Evolutionary conservation across 1,140 invertebrate species (phyloP), one percentile per base, ranked within the genome.

Genomic region (Pseudomyrmex pallidus): DNA sequence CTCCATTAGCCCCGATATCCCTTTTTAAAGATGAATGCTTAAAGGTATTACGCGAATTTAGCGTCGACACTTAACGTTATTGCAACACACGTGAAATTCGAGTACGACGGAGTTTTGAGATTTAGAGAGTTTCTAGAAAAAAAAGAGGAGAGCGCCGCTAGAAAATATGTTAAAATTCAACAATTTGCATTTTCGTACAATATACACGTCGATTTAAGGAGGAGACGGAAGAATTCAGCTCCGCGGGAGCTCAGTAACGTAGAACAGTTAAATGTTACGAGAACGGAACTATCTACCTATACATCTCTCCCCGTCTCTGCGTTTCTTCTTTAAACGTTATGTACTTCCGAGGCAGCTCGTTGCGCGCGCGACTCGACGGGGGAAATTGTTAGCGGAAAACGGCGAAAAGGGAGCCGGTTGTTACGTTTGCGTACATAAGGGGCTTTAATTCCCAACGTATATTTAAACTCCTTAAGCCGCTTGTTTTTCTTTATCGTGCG

Each of bases 1-100:
- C 92, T 93, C 93, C 90, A 93, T 93, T 94, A 93, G 91, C 93
- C 92, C 90, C 92, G 83, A 93, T 94, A 91, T 89, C 85, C 72
- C 80, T 67, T 82, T 61, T 66, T 17, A 67, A 67, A 67, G 85
- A 67, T 67, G 72, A 92, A 91, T 90, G 90, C 87, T 92, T 91
- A 90, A 83, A 84, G 85, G 63, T 87, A 89, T 87, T 84, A 57
- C 59, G 52, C 70, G 70, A 73, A 84, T 84, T 87, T 87, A 17
- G 73, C 62, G 50, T 78, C 54, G 59, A 63, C 17, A 2, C 2
- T 10, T 35, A 25, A 25, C 25, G 25, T 25, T 25, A 35, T 35
- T 35, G 35, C 35, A 35, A 35, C 35, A 35, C 35, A 35, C 2
- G 9, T 56, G 8, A 46, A 59, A 46, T 67, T 2, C 2, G 9